These are phyloP conservation scores for Branchellion lobata DNA, from an alignment of 2,888 invertebrate species.

Conservation along the genomic window DNA sequence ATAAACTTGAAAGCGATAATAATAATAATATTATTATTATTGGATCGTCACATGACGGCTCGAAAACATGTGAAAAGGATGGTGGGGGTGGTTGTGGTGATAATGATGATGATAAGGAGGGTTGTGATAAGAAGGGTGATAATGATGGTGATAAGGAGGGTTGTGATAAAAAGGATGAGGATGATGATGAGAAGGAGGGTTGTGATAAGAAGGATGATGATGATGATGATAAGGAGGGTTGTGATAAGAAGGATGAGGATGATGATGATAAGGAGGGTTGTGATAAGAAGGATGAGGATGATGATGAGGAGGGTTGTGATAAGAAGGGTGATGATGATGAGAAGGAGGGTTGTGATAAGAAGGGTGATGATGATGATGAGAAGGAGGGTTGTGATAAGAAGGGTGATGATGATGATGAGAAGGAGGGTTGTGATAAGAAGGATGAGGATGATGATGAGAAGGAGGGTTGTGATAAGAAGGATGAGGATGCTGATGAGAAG, in stretches of 20 bases:
- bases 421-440: no score
- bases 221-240: neutral
- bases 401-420: conserved; percentile 59
- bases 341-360: neutral
- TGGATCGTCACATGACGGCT: no score
- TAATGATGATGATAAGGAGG: neutral
- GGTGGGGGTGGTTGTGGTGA: neutral
- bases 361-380: neutral
- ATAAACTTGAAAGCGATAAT: no score
- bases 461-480: neutral
- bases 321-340: conserved; percentile 9
- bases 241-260: neutral
- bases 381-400: neutral
- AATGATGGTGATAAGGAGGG: neutral
- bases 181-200: neutral
- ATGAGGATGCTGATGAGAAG: neutral
- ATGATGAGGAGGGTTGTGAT: conserved; percentile 7
- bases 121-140: neutral
- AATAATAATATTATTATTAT: no score
- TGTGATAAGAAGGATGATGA: neutral
- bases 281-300: conserved; percentile 9
- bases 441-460: neutral
- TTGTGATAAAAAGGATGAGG: neutral
- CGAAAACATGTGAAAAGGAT: neutral
- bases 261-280: neutral